Evolutionary conservation across 2,113 vertebrate species (phyloP).

Genomic region (Zosterops lateralis): DNA sequence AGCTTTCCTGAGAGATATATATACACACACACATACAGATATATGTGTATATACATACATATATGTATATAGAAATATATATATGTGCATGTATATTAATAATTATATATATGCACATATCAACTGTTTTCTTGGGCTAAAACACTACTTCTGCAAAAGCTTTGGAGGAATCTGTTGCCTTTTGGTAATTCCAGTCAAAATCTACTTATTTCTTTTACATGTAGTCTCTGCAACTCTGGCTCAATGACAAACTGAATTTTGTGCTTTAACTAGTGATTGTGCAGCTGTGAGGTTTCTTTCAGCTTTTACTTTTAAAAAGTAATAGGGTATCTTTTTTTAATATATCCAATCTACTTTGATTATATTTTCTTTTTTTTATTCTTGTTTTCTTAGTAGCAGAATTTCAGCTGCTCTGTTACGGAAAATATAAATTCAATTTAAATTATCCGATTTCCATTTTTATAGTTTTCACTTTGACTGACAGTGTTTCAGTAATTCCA

Average conservation of each 20-base stretch:
- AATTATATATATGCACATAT: background rate
- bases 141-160: constrained; percentile 58
- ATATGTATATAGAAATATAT: background rate
- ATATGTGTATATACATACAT: background rate
- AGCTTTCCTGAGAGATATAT: background rate
- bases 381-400: background rate
- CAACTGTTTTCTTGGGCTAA: background rate
- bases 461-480: background rate
- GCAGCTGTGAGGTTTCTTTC: background rate
- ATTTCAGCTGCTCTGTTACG: background rate
- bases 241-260: constrained; percentile 12
- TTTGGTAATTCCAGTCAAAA: background rate
- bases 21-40: background rate
- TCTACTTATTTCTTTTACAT: background rate
- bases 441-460: background rate
- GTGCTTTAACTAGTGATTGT: background rate
- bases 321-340: background rate
- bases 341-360: background rate
- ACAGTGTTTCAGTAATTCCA: background rate
- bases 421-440: background rate
- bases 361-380: background rate
- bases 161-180: constrained; percentile 75
- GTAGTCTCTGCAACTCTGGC: background rate
- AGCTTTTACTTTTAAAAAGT: background rate
- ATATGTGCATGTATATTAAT: background rate